Evolutionary conservation across 2,113 vertebrate species (phyloP).

Genomic region (Corynorhinus townsendii): DNA sequence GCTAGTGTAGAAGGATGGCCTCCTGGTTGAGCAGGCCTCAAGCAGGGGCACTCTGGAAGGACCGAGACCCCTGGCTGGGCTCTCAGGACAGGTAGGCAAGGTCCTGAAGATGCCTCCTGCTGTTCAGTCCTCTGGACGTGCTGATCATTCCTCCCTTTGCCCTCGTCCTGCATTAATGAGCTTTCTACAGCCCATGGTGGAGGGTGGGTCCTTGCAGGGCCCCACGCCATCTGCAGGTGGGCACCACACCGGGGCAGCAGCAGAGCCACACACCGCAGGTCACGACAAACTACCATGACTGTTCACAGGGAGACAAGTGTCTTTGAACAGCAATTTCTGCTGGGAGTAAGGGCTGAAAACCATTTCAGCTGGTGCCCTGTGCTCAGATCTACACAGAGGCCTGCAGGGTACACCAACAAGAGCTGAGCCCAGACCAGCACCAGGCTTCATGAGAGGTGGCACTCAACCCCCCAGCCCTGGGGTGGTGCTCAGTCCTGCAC

Average conservation of each 20-base stretch:
- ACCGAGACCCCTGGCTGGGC: background rate
- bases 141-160: background rate
- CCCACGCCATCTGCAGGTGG: background rate
- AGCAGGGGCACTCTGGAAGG: rapidly evolving
- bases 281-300: background rate
- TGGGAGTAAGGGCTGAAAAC: rapidly evolving
- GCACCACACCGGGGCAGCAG: background rate
- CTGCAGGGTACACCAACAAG: background rate
- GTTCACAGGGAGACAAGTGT: background rate
- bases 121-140: rapidly evolving
- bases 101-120: background rate
- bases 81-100: background rate
- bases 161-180: background rate
- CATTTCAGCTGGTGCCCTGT: rapidly evolving
- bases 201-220: background rate
- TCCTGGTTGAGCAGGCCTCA: rapidly evolving
- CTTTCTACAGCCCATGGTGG: background rate
- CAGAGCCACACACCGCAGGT: background rate
- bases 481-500: rapidly evolving
- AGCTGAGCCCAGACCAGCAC: rapidly evolving
- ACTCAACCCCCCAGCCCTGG: background rate
- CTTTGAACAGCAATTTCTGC: background rate
- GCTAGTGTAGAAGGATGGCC: rapidly evolving
- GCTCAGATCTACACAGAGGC: background rate
- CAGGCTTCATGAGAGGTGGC: rapidly evolving